Evolutionary conservation across 2,797 vertebrate species (phyloP).

Genomic region (Sebastes matsubarae): DNA sequence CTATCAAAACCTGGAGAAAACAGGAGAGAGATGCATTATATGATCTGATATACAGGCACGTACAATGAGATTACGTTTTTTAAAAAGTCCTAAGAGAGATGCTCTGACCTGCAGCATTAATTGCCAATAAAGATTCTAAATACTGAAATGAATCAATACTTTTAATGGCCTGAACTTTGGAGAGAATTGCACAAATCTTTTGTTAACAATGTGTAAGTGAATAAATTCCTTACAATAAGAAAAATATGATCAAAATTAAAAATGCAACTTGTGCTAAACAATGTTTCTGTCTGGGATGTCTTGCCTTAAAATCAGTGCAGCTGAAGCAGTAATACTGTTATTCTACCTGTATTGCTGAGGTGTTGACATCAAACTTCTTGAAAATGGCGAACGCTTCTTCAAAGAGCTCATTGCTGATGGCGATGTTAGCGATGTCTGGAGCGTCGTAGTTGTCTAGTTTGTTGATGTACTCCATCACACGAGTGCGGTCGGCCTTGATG

Average conservation of each 20-base stretch:
- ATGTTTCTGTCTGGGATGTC: no score
- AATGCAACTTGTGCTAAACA: neutral
- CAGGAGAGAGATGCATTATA: neutral
- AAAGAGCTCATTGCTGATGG: constrained; percentile 91
- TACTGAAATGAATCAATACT: neutral
- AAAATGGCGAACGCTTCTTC: constrained; percentile 95
- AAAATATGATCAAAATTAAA: neutral
- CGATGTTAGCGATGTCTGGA: constrained; percentile 92
- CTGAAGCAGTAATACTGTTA: neutral
- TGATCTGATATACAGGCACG: neutral
- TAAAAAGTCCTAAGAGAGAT: neutral
- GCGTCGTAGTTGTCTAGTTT: constrained; percentile 92
- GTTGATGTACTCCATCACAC: constrained; percentile 94
- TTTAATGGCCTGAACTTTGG: neutral
- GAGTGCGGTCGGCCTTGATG: constrained; percentile 91
- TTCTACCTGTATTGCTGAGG: constrained; percentile 90
- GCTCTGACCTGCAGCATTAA: neutral
- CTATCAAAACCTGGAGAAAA: constrained; percentile 86
- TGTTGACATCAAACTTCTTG: constrained; percentile 92
- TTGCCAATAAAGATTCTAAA: neutral
- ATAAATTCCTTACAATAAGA: neutral
- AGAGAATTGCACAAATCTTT: neutral
- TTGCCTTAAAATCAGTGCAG: neutral
- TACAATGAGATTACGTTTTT: neutral
- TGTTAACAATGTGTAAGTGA: neutral